Evolutionary conservation across 1,140 invertebrate genomes (phyloP).

Genomic region (Brachionus rubens): DNA sequence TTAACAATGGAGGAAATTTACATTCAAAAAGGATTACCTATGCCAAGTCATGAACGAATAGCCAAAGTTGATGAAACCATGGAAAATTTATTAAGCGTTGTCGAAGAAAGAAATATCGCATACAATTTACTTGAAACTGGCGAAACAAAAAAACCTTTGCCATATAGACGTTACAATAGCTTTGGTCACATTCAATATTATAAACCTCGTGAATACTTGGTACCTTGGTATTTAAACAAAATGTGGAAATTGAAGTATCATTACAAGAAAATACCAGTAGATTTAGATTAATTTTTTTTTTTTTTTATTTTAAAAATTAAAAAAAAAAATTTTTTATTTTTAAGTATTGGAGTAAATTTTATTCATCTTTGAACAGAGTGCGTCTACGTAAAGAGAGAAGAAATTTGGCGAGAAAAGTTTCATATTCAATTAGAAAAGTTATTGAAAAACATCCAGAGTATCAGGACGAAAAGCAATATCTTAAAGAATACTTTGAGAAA

Average conservation of each 20-base stretch:
- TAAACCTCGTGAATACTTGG: constrained; percentile 26
- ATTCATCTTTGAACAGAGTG: background rate
- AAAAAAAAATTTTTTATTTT: background rate
- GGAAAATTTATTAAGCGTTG: constrained; percentile 84
- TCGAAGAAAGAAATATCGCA: constrained; percentile 85
- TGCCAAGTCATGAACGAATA: constrained; percentile 89
- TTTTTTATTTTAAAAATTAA: background rate
- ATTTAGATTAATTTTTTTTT: too few species aligned
- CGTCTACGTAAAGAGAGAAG: constrained; percentile 22
- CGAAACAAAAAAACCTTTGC: background rate
- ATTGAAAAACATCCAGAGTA: constrained; percentile 9
- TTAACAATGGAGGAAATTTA: constrained; percentile 88
- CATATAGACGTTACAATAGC: constrained; percentile 40
- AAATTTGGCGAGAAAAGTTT: background rate
- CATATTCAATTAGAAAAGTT: background rate
- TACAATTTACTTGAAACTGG: constrained; percentile 87
- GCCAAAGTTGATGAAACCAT: constrained; percentile 90
- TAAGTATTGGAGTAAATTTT: constrained; percentile 45
- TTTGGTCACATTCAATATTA: constrained; percentile 44
- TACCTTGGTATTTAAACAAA: constrained; percentile 46
- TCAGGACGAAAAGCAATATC: background rate
- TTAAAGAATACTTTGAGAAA: constrained; percentile 32
- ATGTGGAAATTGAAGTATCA: constrained; percentile 46
- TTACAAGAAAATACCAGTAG: constrained; percentile 34
- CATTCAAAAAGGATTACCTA: constrained; percentile 68